These are phyloP conservation scores for Lutraria lutraria DNA, from an alignment of 2,888 invertebrate genomes.

Conservation along the genomic window DNA sequence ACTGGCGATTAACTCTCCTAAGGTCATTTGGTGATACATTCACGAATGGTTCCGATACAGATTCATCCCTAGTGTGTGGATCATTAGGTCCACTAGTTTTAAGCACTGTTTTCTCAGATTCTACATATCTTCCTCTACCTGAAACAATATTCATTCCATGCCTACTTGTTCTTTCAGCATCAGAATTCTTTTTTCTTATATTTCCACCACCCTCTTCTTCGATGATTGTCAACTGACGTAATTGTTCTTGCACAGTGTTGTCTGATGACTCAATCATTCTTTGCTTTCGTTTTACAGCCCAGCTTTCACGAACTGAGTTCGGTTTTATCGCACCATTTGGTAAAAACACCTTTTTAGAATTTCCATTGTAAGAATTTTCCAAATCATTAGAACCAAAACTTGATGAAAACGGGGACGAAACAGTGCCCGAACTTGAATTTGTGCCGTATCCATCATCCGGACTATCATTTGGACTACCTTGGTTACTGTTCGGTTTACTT, in stretches of 20 bases:
- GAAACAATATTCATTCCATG: constrained; percentile 38
- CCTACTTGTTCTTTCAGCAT: constrained; percentile 33
- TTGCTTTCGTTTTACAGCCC: constrained; percentile 73
- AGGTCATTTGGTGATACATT: constrained; percentile 67
- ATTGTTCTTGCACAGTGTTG: constrained; percentile 77
- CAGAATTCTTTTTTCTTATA: constrained; percentile 26
- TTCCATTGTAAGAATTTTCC: constrained; percentile 69
- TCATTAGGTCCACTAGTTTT: constrained; percentile 12
- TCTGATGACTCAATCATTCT: constrained; percentile 75
- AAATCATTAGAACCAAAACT: constrained; percentile 76
- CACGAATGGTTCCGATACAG: constrained; percentile 47
- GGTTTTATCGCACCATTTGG: constrained; percentile 73
- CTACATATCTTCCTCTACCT: constrained; percentile 15
- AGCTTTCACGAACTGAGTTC: constrained; percentile 67
- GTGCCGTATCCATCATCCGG: constrained; percentile 80
- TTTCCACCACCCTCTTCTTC: constrained; percentile 77
- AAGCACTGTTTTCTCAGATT: constrained; percentile 44
- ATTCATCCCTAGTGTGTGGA: background rate
- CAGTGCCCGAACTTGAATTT: constrained; percentile 79
- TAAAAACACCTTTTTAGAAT: constrained; percentile 61
- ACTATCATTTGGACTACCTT: constrained; percentile 67
- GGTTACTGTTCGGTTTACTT: constrained; percentile 46
- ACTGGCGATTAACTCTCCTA: constrained; percentile 51
- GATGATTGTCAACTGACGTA: constrained; percentile 79
- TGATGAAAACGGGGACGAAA: constrained; percentile 79